These are phyloP conservation scores for Diorhabda elongata DNA, from an alignment of 1,140 invertebrate genomes.

Conservation along the genomic window DNA sequence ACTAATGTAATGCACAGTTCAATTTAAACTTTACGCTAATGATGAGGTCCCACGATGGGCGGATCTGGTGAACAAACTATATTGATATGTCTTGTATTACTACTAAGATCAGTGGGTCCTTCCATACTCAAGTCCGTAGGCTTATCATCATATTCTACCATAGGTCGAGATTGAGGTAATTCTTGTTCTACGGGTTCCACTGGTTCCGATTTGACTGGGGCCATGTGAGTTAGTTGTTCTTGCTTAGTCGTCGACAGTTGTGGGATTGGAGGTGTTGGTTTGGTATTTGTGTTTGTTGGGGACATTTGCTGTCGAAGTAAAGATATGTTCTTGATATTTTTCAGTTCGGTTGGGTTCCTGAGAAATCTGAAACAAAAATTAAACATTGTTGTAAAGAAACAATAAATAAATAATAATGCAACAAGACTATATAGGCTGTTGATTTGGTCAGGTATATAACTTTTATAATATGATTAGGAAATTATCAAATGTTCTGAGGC, in stretches of 20 bases:
- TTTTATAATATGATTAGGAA: no score
- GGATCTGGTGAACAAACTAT: constrained; percentile 45
- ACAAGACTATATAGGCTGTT: no score
- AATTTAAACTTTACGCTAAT: constrained; percentile 27
- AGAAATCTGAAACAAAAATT: constrained; percentile 65
- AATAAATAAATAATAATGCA: no score
- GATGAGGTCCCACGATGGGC: constrained; percentile 33
- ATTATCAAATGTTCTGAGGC: no score
- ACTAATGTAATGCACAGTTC: constrained; percentile 33
- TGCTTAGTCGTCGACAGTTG: neutral
- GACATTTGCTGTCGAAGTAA: constrained; percentile 80
- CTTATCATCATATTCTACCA: constrained; percentile 48
- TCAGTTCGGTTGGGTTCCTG: constrained; percentile 83
- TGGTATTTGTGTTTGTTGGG: constrained; percentile 53
- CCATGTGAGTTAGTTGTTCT: constrained; percentile 26
- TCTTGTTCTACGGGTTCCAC: constrained; percentile 27
- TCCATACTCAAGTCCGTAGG: constrained; percentile 54
- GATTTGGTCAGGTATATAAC: no score
- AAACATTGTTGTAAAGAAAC: no score
- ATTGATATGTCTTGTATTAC: constrained; percentile 38
- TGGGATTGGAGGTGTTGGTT: constrained; percentile 7
- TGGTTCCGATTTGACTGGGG: constrained; percentile 43
- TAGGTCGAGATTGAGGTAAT: constrained; percentile 9
- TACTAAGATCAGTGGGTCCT: constrained; percentile 41
- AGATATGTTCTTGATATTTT: constrained; percentile 90